Evolutionary conservation across 1,140 invertebrate species (phyloP), one percentile per base, ranked within the genome.

Genomic region (Euura saliciscinereae): DNA sequence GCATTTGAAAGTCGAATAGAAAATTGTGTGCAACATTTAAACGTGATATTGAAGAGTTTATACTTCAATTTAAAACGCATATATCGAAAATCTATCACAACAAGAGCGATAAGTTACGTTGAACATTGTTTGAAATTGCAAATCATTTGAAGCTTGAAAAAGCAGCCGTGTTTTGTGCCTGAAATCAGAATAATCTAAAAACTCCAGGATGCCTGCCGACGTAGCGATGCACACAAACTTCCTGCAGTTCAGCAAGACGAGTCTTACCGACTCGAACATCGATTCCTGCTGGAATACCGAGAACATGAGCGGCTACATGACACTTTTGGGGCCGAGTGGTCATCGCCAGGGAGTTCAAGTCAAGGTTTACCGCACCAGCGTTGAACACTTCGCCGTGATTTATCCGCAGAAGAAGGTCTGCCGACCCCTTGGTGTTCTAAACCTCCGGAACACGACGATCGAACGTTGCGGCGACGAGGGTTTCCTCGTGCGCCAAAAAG

Each of bases 351-450:
- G 89, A 73, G 90, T 92, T 0, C 87, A 91, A 74, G 91, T 91
- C 46, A 91, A 91, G 74, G 91, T 92, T 6, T 93, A 93, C 80
- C 87, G 90, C 51, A 92, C 91, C 2, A 90, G 90, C 45, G 82
- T 91, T 71, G 91, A 92, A 77, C 91, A 93, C 77, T 93, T 93
- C 78, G 91, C 91, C 0, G 91, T 91, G 0, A 89, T 92, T 44
- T 92, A 92, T 73, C 91, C 91, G 2, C 90, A 91, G 79, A 91
- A 92, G 79, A 90, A 91, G 75, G 85, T 92, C 1, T 90, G 90
- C 72, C 89, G 90, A 73, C 89, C 91, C 0, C 81, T 91, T 11
- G 91, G 90, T 0, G 91, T 92, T 3, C 82, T 93, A 7, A 93
- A 92, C 78, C 79, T 93, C 66, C 85, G 88, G 69, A 92, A 91